phyloP scores from a whole-genome alignment of 1,140 invertebrate genomes.

The Listronotus bonariensis region DNA sequence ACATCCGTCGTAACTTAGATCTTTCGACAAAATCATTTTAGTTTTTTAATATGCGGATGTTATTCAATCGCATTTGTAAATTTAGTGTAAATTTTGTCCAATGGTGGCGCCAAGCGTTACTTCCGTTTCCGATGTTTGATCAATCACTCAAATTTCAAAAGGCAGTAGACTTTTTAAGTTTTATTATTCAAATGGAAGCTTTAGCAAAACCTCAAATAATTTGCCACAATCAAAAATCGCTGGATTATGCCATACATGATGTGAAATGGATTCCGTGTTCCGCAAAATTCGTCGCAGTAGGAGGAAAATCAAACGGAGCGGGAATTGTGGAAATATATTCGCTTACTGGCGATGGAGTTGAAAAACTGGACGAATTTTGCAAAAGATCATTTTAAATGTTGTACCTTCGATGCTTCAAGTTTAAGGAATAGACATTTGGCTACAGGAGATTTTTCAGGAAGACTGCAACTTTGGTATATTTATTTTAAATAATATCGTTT shows the following conservation, averaged over 20 bases:
- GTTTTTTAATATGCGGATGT: too few relatives aligned
- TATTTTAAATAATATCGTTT: not conserved
- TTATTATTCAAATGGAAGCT: constrained; percentile 49
- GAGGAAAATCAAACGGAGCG: constrained; percentile 80
- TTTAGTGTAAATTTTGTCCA: too few relatives aligned
- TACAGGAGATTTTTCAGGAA: constrained; percentile 90
- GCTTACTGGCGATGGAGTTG: constrained; percentile 72
- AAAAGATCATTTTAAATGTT: constrained; percentile 89
- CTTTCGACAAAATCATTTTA: too few relatives aligned
- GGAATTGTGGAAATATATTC: constrained; percentile 90
- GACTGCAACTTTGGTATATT: constrained; percentile 77
- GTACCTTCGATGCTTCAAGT: constrained; percentile 87
- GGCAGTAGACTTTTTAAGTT: not conserved
- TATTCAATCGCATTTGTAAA: too few relatives aligned
- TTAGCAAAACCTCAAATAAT: constrained; percentile 89
- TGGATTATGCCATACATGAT: constrained; percentile 89
- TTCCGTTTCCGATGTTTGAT: constrained; percentile 16
- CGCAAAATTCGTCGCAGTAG: constrained; percentile 87
- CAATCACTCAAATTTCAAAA: not conserved
- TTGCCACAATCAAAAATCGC: constrained; percentile 79
- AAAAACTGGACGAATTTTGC: constrained; percentile 74
- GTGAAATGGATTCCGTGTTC: constrained; percentile 94
- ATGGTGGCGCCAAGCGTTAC: not conserved
- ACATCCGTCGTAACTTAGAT: too few relatives aligned
- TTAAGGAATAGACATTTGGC: constrained; percentile 80